Evolutionary conservation across 2,888 invertebrate genomes (phyloP).

Genomic region (Ernsta delagoae): DNA sequence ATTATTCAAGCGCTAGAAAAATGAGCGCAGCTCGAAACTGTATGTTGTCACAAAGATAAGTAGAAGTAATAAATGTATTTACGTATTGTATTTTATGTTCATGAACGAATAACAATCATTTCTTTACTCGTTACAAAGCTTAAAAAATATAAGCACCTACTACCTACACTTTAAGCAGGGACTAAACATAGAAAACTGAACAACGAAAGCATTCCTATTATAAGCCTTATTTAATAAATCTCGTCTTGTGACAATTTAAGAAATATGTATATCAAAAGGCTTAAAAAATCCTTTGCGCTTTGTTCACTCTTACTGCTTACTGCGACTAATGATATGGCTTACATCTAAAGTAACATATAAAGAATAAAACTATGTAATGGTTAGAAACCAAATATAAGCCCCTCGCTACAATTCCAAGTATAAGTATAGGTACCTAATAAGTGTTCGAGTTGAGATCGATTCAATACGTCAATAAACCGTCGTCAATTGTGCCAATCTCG

Average conservation of each 20-base stretch:
- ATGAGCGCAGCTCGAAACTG: too few relatives aligned
- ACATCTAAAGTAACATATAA: not conserved
- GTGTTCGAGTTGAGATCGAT: conserved; percentile 68
- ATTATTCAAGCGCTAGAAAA: too few relatives aligned
- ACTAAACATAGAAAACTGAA: too few relatives aligned
- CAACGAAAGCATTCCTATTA: not conserved
- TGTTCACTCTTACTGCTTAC: not conserved
- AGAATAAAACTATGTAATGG: not conserved
- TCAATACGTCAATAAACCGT: conserved; percentile 80
- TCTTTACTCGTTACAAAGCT: too few relatives aligned
- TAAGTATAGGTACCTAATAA: too few relatives aligned
- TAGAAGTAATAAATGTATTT: too few relatives aligned
- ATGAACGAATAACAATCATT: too few relatives aligned
- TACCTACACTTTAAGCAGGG: too few relatives aligned
- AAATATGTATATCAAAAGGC: not conserved
- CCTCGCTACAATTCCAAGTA: conserved; percentile 46
- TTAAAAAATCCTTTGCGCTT: not conserved
- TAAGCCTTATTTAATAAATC: not conserved
- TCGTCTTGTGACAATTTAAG: not conserved
- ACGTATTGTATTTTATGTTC: too few relatives aligned
- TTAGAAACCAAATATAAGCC: conserved; percentile 22
- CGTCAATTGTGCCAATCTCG: conserved; percentile 67
- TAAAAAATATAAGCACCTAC: too few relatives aligned
- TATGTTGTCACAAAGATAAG: too few relatives aligned
- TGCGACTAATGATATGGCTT: not conserved